These are phyloP conservation scores for Phymanthus crucifer DNA, from an alignment of 92 coral and sea anemone species.

Conservation along the genomic window DNA sequence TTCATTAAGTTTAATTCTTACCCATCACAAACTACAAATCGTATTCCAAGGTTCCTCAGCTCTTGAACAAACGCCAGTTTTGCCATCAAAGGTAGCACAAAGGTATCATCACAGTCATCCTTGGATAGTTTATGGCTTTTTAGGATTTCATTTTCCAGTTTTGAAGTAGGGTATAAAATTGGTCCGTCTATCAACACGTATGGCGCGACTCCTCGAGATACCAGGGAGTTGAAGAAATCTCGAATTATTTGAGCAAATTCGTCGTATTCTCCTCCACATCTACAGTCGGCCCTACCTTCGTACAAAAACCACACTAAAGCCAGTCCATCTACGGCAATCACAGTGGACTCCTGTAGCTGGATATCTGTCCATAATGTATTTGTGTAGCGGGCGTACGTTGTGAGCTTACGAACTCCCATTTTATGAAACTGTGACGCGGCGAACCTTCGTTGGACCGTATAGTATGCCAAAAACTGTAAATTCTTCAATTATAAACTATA, in stretches of 20 bases:
- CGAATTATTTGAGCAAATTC: slow-evolving; percentile 44
- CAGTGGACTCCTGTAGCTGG: slow-evolving; percentile 56
- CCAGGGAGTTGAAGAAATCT: slow-evolving; percentile 58
- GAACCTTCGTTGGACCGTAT: no score
- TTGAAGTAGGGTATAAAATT: not conserved
- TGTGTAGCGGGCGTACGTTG: slow-evolving; percentile 46
- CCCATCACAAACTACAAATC: slow-evolving; percentile 82
- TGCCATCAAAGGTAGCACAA: slow-evolving; percentile 49
- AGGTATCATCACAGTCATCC: not conserved
- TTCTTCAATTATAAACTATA: no score
- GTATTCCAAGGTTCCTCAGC: slow-evolving; percentile 45
- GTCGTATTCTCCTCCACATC: slow-evolving; percentile 74
- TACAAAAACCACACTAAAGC: slow-evolving; percentile 55
- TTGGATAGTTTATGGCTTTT: not conserved
- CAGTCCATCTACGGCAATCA: slow-evolving; percentile 67
- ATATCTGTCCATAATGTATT: slow-evolving; percentile 52
- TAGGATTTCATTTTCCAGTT: not conserved
- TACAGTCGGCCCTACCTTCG: slow-evolving; percentile 38
- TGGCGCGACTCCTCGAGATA: slow-evolving; percentile 42
- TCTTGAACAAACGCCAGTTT: slow-evolving; percentile 52
- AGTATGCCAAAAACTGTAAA: no score
- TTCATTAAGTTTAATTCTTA: slow-evolving; percentile 24
- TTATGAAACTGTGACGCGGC: no score
- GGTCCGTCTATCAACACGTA: slow-evolving; percentile 75
- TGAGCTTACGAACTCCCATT: slow-evolving; percentile 77